phyloP scores from a whole-genome alignment of 2,888 invertebrate genomes.

The Tenthredo amoena region DNA sequence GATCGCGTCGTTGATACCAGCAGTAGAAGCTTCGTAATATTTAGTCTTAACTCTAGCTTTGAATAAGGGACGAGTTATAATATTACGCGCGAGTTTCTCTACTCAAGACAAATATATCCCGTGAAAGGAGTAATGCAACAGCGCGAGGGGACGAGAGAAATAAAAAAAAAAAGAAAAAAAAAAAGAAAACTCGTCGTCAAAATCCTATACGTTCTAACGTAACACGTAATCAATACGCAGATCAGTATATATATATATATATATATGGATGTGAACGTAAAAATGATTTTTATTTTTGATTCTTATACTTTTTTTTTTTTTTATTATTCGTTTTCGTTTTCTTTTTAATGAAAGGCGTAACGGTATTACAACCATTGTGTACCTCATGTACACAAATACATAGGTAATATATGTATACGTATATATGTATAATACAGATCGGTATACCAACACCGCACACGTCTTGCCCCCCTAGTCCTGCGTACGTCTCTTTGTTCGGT shows the following conservation, averaged over 20 bases:
- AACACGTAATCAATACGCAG: conserved; percentile 2
- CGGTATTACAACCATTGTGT: conserved; percentile 42
- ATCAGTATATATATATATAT: background rate
- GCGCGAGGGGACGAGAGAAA: background rate
- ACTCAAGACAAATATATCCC: background rate
- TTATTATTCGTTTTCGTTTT: background rate
- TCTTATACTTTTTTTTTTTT: background rate
- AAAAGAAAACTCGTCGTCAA: background rate
- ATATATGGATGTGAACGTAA: background rate
- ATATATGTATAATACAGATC: background rate
- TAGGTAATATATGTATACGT: background rate
- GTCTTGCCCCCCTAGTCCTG: conserved; percentile 43
- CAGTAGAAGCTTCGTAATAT: background rate
- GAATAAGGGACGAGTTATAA: background rate
- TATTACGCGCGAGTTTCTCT: background rate
- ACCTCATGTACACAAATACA: background rate
- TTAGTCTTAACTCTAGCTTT: background rate
- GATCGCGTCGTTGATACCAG: background rate
- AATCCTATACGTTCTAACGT: background rate
- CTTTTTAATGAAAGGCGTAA: conserved; percentile 47
- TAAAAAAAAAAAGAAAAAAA: background rate
- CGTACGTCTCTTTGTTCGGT: conserved; percentile 52
- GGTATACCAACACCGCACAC: conserved; percentile 42
- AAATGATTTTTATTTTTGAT: conserved; percentile 8
- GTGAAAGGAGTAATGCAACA: background rate